A percentile compares a stretch with the other conserved stretches of the same genome.
Conservation (phyloP, 37 sponge, comb jelly and placozoan genomes). For the Axinella damicornis region DNA sequence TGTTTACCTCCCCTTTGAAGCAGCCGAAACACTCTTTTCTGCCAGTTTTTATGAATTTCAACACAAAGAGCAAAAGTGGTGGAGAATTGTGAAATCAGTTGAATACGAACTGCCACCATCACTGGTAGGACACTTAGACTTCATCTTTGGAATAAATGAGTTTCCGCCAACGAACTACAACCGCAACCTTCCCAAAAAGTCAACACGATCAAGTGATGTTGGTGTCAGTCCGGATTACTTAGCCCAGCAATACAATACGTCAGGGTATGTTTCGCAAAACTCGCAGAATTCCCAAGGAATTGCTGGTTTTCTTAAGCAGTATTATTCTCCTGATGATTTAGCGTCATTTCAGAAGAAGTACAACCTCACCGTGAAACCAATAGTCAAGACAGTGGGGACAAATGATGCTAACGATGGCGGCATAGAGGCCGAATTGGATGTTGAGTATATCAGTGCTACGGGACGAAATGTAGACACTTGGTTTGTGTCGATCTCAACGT, state of each 20-base stretch:
- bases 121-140: conserved; percentile 61
- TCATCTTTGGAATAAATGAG: conserved; percentile 67
- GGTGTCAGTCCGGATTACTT: conserved; percentile 61
- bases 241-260: conserved; percentile 77
- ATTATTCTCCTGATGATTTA: conserved; percentile 83
- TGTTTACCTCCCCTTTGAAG: conserved; percentile 23
- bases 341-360: conserved; percentile 73
- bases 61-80: neutral
- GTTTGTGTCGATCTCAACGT: conserved; percentile 67
- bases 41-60: conserved; percentile 44
- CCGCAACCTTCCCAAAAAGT: neutral
- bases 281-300: conserved; percentile 86
- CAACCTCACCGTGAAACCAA: conserved; percentile 54
- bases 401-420: conserved; percentile 69
- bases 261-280: conserved; percentile 52
- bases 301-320: conserved; percentile 90
- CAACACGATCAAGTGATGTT: neutral
- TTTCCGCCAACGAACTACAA: conserved; percentile 40
- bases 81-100: conserved; percentile 25
- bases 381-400: conserved; percentile 64
- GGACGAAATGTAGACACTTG: conserved; percentile 80
- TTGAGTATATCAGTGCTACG: conserved; percentile 84
- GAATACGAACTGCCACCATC: conserved; percentile 32
- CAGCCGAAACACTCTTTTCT: conserved; percentile 57
- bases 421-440: conserved; percentile 90